Base-by-base conservation (phyloP, 1,140 invertebrate species). In the Orius laevigatus region DNA sequence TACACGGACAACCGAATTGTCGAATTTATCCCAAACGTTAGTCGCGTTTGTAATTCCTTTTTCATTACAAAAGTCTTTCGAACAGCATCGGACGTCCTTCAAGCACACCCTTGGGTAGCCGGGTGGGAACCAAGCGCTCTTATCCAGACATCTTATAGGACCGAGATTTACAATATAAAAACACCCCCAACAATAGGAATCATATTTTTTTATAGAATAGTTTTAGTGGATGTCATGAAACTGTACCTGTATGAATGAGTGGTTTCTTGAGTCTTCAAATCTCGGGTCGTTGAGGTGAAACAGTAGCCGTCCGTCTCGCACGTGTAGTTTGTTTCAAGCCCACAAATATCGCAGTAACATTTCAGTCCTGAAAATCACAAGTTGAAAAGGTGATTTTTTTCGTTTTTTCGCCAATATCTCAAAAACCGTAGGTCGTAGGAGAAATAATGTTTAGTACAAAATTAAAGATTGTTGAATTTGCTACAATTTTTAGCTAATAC, bases 231-330 rank as follows among this genome's bases (percentile, higher is more conserved):
- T 66, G 33, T 19, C 40, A 31, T 41, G 46, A 49, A 20, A 18
- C 31, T 34, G 65, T 76, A 88, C 85, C 84, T 78, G 64, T 79
- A 84, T 38, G 75, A 75, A 63, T 78, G 73, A 49, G 70, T 72
- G 51, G 75, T 67, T 51, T 66, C 65, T 46, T 69, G 72, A 14
- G 56, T 58, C 44, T 67, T 65, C 55, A 74, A 71, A 44, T 76
- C 70, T 53, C 78, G 62, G 50, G 74, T 75, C 48, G 79, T 79
- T 20, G 83, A 81, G 3, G 85, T 83, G 57, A 83, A 89, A 64
- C 85, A 91, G 58, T 78, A 82, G 14, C 87, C 87, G 70, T 91
- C 84, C 5, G 87, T 90, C 60, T 78, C 75, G 68, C 87, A 91
- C 25, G 84, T 84, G 58, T 78, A 66, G 64, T 91, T 88, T n/a